These are phyloP conservation scores for Setipinna tenuifilis DNA, from an alignment of 2,797 vertebrate genomes.

Conservation along the genomic window DNA sequence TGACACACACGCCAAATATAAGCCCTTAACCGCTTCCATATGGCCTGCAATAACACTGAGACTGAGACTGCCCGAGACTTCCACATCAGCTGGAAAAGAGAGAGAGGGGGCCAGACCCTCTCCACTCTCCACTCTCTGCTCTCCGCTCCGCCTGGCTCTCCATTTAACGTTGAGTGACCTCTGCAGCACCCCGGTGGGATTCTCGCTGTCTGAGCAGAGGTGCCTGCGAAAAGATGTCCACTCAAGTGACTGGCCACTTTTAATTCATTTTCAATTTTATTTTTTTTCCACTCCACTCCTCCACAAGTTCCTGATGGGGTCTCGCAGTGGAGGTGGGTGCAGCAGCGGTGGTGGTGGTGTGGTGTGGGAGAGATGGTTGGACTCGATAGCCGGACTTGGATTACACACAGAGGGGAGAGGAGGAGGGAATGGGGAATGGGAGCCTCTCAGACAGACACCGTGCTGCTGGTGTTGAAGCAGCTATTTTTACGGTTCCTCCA, in stretches of 20 bases:
- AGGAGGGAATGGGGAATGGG: no score
- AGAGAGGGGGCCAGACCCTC: not conserved
- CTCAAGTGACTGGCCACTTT: not conserved
- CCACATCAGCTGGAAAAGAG: conserved; percentile 9
- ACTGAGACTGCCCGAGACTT: not conserved
- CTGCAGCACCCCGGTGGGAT: not conserved
- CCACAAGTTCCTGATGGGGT: not conserved
- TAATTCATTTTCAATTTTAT: not conserved
- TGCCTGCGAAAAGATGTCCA: not conserved
- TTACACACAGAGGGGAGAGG: not conserved
- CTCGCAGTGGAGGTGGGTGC: not conserved
- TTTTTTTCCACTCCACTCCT: no score
- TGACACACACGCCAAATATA: conserved; percentile 30
- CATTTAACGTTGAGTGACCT: conserved; percentile 11
- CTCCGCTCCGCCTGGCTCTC: not conserved
- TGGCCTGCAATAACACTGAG: conserved; percentile 12
- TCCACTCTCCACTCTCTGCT: not conserved
- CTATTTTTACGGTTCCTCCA: conserved; percentile 46
- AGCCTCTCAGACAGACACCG: conserved; percentile 33
- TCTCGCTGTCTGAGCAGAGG: not conserved
- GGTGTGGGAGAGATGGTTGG: conserved; percentile 19
- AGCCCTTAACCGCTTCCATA: conserved; percentile 30
- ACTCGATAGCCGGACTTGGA: not conserved
- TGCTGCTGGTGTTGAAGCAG: conserved; percentile 42
- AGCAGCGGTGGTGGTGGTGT: not conserved